These are phyloP conservation scores for Asobara japonica DNA, from an alignment of 1,140 invertebrate genomes.

Conservation along the genomic window DNA sequence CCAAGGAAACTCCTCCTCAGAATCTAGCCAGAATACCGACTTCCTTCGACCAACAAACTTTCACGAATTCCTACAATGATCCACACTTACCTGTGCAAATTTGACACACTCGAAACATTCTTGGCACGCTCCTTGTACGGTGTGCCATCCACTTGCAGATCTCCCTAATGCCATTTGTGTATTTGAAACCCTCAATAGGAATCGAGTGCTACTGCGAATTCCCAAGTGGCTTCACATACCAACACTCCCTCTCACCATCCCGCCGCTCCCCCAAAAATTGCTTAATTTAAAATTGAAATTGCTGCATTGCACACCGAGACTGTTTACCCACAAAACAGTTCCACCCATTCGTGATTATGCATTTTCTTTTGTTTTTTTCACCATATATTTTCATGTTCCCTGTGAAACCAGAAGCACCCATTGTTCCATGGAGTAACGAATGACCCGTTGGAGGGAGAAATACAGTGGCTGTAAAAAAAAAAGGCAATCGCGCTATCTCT, in stretches of 20 bases:
- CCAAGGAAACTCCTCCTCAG: background rate
- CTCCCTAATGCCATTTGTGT: background rate
- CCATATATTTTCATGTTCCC: constrained; percentile 11
- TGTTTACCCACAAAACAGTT: constrained; percentile 14
- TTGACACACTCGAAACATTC: background rate
- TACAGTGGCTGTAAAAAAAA: constrained; percentile 27
- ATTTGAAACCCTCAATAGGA: constrained; percentile 1
- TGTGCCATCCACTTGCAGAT: background rate
- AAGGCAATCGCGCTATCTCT: background rate
- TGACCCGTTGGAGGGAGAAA: constrained; percentile 47
- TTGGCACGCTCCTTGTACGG: background rate
- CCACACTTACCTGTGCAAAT: background rate
- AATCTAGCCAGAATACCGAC: background rate
- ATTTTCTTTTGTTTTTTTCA: constrained; percentile 19
- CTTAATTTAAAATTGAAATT: constrained; percentile 50
- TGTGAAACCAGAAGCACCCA: constrained; percentile 41
- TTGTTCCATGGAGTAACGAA: constrained; percentile 52
- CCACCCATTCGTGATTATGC: constrained; percentile 12
- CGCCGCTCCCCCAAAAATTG: constrained; percentile 21
- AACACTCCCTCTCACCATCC: background rate
- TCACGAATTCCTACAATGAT: background rate
- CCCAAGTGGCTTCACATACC: background rate
- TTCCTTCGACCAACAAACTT: background rate
- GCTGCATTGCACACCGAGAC: constrained; percentile 15
- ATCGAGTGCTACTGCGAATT: background rate